phyloP scores from a whole-genome alignment of 2,888 invertebrate genomes.

The Zygogramma bicolorata region DNA sequence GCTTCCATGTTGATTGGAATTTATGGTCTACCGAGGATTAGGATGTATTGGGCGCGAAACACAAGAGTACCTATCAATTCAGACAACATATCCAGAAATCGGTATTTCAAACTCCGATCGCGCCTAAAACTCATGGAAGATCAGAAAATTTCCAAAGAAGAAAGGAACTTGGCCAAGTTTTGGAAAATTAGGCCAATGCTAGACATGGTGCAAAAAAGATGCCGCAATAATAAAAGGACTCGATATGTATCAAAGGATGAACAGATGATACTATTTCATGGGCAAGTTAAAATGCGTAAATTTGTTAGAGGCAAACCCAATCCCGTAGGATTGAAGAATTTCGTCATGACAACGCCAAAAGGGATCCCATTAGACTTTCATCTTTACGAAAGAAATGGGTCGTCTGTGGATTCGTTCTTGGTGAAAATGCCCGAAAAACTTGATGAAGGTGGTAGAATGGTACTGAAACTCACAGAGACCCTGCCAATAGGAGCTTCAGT shows the following conservation, averaged over 20 bases:
- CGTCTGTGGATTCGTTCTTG: neutral
- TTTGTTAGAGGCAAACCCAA: slow-evolving; percentile 42
- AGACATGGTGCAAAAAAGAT: slow-evolving; percentile 33
- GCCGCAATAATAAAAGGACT: slow-evolving; percentile 34
- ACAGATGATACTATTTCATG: slow-evolving; percentile 52
- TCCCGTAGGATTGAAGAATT: too few relatives aligned
- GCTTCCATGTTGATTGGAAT: slow-evolving; percentile 33
- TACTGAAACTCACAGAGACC: slow-evolving; percentile 43
- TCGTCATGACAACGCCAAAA: too few relatives aligned
- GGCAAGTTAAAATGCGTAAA: slow-evolving; percentile 42
- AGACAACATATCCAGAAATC: slow-evolving; percentile 28
- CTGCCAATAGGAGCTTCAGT: slow-evolving; percentile 34
- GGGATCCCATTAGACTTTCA: slow-evolving; percentile 50
- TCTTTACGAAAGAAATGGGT: slow-evolving; percentile 44
- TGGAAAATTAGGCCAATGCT: slow-evolving; percentile 38
- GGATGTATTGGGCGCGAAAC: slow-evolving; percentile 26
- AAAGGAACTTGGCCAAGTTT: slow-evolving; percentile 34
- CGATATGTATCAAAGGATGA: slow-evolving; percentile 29
- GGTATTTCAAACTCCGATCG: slow-evolving; percentile 20
- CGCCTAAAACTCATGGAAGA: slow-evolving; percentile 31
- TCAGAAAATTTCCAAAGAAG: slow-evolving; percentile 1
- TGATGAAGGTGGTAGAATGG: slow-evolving; percentile 44
- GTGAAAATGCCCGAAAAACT: slow-evolving; percentile 20
- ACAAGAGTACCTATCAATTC: slow-evolving; percentile 28
- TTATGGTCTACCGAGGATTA: slow-evolving; percentile 24